Base-by-base conservation (phyloP, 2,797 vertebrate genomes). In the Hoplostethus atlanticus region DNA sequence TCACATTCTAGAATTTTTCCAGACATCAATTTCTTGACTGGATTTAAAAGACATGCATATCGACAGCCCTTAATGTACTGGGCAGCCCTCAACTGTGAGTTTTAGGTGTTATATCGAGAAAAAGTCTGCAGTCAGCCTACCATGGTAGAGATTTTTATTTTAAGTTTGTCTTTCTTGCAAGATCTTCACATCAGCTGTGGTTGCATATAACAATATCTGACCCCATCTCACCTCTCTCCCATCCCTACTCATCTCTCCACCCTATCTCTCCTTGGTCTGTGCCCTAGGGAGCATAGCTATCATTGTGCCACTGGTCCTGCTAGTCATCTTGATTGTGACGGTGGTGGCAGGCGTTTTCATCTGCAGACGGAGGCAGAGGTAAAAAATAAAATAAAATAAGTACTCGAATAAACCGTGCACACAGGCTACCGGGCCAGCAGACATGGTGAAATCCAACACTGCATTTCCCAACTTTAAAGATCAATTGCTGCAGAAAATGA, bases 341-440 rank as follows among this genome's bases (percentile, higher is more conserved):
- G 95, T 99, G 83, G 97, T 98, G 64, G 96, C 96, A 75, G 97
- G 97, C 55, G 94, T 99, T 82, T 96, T 97, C 80, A 95, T 99
- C 91, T 99, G 97, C 93, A 98, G 96, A 95, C 96, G 96, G 77
- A 96, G 95, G 85, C 94, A 97, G 94, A 96, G 97, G 98, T 99
- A 94, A 64, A 38, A 31, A 44, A 77, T 51, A 52, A 70, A 76
- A 36, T 62, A 69, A 38, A 53, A 42, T 63, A 42, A 62, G 5
- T 8, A 36, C 16, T 25, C 17, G 2, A 52, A 44, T 25, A 60
- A 42, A 17, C 17, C 1, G 10, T 34, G 44, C 46, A 36, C 44
- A 7, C 31, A 40, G n/a, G 6, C 47, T 12, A 11, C 6, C 10
- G 2, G 11, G 30, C 15, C 60, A 73, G 50, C 59, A 77, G 58